Percentiles rank a stretch among this genome's conserved stretches.
Conservation (phyloP, 2,113 vertebrate species). For the Apus apus region DNA sequence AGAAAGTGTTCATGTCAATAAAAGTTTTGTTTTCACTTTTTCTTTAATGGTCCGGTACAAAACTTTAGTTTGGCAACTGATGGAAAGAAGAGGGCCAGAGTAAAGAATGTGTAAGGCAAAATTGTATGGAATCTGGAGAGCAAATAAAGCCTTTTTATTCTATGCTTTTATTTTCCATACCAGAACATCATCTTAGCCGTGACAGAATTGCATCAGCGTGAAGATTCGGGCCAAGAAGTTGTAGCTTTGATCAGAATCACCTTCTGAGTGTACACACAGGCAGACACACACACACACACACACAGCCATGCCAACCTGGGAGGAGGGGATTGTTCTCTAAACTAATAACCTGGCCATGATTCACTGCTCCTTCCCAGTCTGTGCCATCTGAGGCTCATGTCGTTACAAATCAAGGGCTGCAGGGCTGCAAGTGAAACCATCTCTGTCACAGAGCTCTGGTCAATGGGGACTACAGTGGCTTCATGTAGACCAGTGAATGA, state of each 20-base stretch:
- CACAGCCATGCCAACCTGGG: background rate
- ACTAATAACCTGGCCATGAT: background rate
- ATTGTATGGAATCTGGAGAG: background rate
- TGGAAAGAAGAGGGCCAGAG: background rate
- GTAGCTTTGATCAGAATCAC: conserved; percentile 8
- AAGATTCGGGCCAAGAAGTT: background rate
- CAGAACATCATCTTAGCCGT: background rate
- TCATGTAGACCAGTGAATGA: background rate
- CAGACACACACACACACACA: fast-evolving
- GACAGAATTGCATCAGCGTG: background rate
- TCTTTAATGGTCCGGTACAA: conserved; percentile 17
- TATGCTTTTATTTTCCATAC: background rate
- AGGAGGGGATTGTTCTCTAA: background rate
- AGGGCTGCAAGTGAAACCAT: background rate
- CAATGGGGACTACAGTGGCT: too few relatives aligned
- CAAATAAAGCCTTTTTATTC: background rate
- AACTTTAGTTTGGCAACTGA: conserved; percentile 10
- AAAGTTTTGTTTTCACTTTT: conserved; percentile 56
- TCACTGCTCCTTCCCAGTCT: background rate
- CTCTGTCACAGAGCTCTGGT: background rate
- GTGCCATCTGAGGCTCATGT: background rate
- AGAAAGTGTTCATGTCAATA: conserved; percentile 30
- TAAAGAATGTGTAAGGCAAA: background rate
- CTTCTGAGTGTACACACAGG: background rate
- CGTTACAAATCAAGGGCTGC: background rate